phyloP scores from a whole-genome alignment of 2,888 invertebrate genomes.

The Syritta pipiens region DNA sequence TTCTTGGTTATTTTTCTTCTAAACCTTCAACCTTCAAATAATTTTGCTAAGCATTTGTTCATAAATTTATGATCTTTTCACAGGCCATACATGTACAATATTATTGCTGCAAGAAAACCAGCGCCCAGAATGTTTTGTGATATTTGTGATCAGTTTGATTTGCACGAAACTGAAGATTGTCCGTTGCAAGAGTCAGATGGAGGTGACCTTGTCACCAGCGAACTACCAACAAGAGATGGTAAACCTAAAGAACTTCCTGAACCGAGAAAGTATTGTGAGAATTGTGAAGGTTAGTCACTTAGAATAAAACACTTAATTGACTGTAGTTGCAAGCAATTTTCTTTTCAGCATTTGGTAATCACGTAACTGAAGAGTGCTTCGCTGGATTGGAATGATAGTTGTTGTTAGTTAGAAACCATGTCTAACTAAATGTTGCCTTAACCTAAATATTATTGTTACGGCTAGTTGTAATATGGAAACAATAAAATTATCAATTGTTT shows the following conservation, averaged over 20 bases:
- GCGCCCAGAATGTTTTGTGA: constrained; percentile 96
- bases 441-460: constrained; percentile 1
- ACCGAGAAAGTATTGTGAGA: constrained; percentile 92
- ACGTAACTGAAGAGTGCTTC: constrained; percentile 46
- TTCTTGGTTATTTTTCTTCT: neutral
- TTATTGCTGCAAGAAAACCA: constrained; percentile 78
- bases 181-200: constrained; percentile 88
- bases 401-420: neutral
- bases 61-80: too few species aligned
- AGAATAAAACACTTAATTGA: too few species aligned
- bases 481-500: constrained; percentile 11
- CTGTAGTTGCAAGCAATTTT: neutral
- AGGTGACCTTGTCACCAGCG: constrained; percentile 73
- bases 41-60: too few species aligned
- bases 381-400: constrained; percentile 44
- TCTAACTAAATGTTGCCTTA: constrained; percentile 18
- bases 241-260: constrained; percentile 76
- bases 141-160: constrained; percentile 97
- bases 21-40: neutral
- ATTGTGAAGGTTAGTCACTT: constrained; percentile 98
- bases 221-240: constrained; percentile 70
- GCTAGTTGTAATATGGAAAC: constrained; percentile 11
- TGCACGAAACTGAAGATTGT: constrained; percentile 98
- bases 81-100: constrained; percentile 81
- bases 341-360: constrained; percentile 40